phyloP scores from a whole-genome alignment of 2,797 vertebrate species.

The Etheostoma nigrum region DNA sequence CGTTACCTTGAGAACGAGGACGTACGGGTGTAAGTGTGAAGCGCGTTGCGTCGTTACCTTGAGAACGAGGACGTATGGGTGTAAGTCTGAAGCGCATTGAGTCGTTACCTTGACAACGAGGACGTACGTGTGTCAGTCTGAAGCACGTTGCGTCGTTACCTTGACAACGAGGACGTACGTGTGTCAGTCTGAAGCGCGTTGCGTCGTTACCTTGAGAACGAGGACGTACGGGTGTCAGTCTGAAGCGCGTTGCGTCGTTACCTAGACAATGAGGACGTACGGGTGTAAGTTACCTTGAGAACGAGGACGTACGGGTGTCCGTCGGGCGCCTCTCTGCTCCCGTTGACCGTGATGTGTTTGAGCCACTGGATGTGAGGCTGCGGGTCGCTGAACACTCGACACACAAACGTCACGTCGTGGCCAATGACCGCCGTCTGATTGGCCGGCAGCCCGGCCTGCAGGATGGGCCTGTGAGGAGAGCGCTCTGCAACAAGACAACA shows the following conservation, averaged over 20 bases:
- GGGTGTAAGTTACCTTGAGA: conserved; percentile 81
- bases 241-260: too few relatives aligned
- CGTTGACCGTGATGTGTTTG: conserved; percentile 91
- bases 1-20: too few relatives aligned
- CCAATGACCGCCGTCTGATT: conserved; percentile 92
- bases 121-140: too few relatives aligned
- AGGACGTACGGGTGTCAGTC: conserved; percentile 84
- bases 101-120: too few relatives aligned
- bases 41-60: too few relatives aligned
- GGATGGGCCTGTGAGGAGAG: conserved; percentile 91
- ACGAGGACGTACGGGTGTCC: conserved; percentile 90
- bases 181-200: too few relatives aligned
- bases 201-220: conserved; percentile 78
- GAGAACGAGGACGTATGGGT: too few relatives aligned
- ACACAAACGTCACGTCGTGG: conserved; percentile 90
- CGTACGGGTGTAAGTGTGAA: too few relatives aligned
- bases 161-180: too few relatives aligned
- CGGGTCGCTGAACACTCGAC: conserved; percentile 93
- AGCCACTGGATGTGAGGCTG: conserved; percentile 96
- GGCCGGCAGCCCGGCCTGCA: conserved; percentile 91
- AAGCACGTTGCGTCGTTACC: too few relatives aligned
- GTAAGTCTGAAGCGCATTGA: too few relatives aligned
- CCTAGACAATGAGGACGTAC: conserved; percentile 88
- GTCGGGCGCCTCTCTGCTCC: conserved; percentile 88
- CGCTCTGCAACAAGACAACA: conserved; percentile 78